Evolutionary conservation across 2,888 invertebrate species (phyloP).

Genomic region (Sesia apiformis): DNA sequence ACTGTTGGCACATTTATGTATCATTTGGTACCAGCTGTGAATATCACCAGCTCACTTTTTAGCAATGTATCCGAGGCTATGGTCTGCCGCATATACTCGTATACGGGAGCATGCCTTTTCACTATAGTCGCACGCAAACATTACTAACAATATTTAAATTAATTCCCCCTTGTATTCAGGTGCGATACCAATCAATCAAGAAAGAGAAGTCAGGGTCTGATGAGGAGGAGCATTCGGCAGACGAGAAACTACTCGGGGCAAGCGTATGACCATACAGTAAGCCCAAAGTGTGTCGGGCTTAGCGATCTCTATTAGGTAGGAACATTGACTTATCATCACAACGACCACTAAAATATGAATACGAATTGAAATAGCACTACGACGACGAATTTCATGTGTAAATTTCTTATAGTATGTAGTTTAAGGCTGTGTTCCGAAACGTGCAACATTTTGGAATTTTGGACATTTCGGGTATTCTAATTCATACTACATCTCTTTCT

Average conservation of each 20-base stretch:
- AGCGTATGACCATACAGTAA: slow-evolving; percentile 62
- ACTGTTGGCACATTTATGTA: no score
- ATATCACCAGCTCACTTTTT: no score
- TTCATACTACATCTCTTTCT: no score
- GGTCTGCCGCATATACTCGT: no score
- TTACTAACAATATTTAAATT: no score
- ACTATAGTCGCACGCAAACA: no score
- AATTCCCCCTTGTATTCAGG: slow-evolving; percentile 27
- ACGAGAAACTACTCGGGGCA: slow-evolving; percentile 76
- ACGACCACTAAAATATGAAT: not conserved
- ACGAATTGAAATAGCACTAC: not conserved
- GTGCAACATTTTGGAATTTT: no score
- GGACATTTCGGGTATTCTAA: no score
- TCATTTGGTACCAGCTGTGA: no score
- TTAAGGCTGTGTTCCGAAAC: no score
- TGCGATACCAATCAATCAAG: slow-evolving; percentile 76
- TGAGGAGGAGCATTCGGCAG: slow-evolving; percentile 77
- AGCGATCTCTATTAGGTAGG: slow-evolving; percentile 22
- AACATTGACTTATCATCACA: not conserved
- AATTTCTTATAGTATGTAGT: not conserved
- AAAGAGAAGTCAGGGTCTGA: slow-evolving; percentile 77
- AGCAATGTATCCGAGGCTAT: no score
- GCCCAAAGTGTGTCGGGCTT: slow-evolving; percentile 53
- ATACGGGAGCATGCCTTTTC: no score
- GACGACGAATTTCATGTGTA: not conserved